Evolutionary conservation across 2,888 invertebrate species (phyloP).

Genomic region (Meandrusa payeni): DNA sequence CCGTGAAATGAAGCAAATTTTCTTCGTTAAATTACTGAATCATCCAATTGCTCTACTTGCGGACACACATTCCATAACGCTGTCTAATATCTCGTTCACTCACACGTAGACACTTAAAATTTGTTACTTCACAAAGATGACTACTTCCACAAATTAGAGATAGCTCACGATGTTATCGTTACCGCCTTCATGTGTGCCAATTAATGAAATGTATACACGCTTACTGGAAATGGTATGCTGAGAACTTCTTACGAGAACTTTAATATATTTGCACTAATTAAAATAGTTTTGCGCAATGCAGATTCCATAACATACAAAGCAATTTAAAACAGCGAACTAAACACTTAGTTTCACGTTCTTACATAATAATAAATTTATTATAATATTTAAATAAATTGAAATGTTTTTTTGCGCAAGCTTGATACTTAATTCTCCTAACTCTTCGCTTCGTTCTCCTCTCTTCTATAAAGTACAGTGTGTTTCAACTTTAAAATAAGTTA

Average conservation of each 20-base stretch:
- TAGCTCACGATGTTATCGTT: background rate
- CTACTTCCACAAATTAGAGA: background rate
- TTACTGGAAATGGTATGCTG: background rate
- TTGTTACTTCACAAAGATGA: slow-evolving; percentile 7
- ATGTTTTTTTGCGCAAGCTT: too few species aligned
- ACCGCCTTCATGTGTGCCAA: background rate
- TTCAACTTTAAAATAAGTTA: too few species aligned
- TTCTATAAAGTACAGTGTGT: too few species aligned
- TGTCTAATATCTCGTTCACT: slow-evolving; percentile 21
- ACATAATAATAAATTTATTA: too few species aligned
- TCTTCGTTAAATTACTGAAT: slow-evolving; percentile 44
- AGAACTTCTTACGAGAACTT: background rate
- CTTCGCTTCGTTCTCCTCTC: too few species aligned
- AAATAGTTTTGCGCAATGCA: too few species aligned
- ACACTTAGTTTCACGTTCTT: too few species aligned
- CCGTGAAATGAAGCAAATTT: slow-evolving; percentile 46
- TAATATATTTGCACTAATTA: background rate
- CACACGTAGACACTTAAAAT: slow-evolving; percentile 14
- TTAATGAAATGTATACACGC: background rate
- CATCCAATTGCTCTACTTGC: slow-evolving; percentile 36
- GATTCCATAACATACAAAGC: too few species aligned
- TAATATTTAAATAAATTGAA: too few species aligned
- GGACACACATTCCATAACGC: slow-evolving; percentile 28
- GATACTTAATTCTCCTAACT: too few species aligned
- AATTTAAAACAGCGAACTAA: too few species aligned